Base-by-base conservation (phyloP, 2,888 invertebrate species). In the Eucriotettix oculatus region DNA sequence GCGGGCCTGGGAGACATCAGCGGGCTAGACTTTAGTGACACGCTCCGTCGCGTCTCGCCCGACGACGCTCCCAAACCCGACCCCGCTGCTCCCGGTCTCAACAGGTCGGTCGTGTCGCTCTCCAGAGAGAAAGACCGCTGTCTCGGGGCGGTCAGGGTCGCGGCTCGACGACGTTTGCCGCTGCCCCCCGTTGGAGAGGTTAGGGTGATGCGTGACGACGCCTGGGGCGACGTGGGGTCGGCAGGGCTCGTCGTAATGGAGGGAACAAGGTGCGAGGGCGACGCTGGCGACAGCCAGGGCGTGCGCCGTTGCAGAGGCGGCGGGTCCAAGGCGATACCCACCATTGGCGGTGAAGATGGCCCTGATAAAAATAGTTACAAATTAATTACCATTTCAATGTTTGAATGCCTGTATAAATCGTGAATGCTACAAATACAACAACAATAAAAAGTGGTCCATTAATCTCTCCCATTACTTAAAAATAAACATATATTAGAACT, bases 111-210 rank as follows among this genome's bases (percentile, higher is more conserved):
- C 56, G 69, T 65, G 64, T 71, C 69, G 60, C 70, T 70, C 64
- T 72, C 71, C 44, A 72, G 64, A n/a, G 72, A 71, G 62, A 71
- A 71, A n/a, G 70, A 70, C 56, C 71, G 64, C 63, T 71, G 69
- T 40, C 69, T 66, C 41, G 69, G 68, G 52, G 60, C 52, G 40
- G 55, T 40, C 54, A 59, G 60, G 61, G 66, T 64, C 12, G 67
- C 64, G 58, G 66, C 63, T 54, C 67, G 62, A 12, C 65, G 58
- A 29, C 60, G 54, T 61, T 61, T 63, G 56, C 59, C 41, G 53
- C 56, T 48, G 42, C 58, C 52, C 16, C 14, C 48, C 12, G n/a
- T 12, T 48, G 48, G 48, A 7, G 29, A 29, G 29, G 29, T 29
- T 29, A 29, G 29, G 29, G 29, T 7, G 3, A 29, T 7, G 29